Conservation (phyloP, 2,797 vertebrate genomes). For the Girardinus metallicus region DNA sequence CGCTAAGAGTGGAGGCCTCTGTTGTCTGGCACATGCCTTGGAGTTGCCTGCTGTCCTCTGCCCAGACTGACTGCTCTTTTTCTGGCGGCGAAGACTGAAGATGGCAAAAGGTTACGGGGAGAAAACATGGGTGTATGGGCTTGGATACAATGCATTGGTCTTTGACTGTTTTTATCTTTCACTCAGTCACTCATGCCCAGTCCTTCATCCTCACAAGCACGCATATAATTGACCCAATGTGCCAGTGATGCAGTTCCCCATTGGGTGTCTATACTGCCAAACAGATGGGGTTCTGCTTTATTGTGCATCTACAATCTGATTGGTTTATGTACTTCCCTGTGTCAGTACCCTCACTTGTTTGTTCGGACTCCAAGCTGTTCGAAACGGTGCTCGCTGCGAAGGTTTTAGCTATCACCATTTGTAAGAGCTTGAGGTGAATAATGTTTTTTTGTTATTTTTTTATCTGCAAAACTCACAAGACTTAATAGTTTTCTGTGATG, state of each 20-base stretch:
- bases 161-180: slow-evolving; percentile 24
- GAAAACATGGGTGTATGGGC: slow-evolving; percentile 12
- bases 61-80: slow-evolving; percentile 44
- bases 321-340: slow-evolving; percentile 65
- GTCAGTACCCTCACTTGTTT: slow-evolving; percentile 54
- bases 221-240: slow-evolving; percentile 38
- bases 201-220: slow-evolving; percentile 9
- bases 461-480: background rate
- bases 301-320: slow-evolving; percentile 65
- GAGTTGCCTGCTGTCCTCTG: slow-evolving; percentile 43
- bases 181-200: slow-evolving; percentile 6
- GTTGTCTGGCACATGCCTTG: slow-evolving; percentile 60
- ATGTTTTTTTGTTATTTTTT: slow-evolving; percentile 11
- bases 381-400: slow-evolving; percentile 25
- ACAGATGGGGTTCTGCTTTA: slow-evolving; percentile 67
- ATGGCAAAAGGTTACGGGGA: slow-evolving; percentile 18
- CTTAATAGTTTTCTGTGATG: background rate
- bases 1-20: slow-evolving; percentile 53
- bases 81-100: slow-evolving; percentile 21
- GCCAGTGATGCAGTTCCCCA: slow-evolving; percentile 41
- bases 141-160: slow-evolving; percentile 3
- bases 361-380: slow-evolving; percentile 66
- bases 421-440: slow-evolving; percentile 31
- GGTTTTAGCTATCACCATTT: slow-evolving; percentile 38
- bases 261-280: slow-evolving; percentile 54